phyloP scores from a whole-genome alignment of 2,113 vertebrate species.

The Cephalophus harveyi region DNA sequence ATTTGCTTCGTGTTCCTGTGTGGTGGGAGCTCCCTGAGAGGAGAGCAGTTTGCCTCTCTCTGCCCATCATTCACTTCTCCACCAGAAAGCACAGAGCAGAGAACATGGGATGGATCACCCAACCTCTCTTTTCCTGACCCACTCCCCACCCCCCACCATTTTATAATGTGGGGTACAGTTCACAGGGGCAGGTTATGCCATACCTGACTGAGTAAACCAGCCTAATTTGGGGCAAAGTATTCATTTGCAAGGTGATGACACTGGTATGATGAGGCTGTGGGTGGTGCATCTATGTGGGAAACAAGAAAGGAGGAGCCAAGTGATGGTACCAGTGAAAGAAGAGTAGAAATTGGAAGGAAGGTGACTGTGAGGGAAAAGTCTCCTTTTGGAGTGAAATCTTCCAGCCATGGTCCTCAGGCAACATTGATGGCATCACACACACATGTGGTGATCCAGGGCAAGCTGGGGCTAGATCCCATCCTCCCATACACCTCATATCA shows the following conservation, averaged over 20 bases:
- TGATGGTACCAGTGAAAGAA: neutral
- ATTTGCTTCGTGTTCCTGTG: neutral
- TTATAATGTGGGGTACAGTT: neutral
- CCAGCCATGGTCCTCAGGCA: neutral
- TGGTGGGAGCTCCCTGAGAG: neutral
- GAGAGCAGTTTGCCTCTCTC: too few relatives aligned
- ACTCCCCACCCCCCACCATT: too few relatives aligned
- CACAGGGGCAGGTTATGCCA: neutral
- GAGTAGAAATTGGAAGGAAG: neutral
- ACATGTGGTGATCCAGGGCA: neutral
- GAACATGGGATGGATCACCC: fast-evolving
- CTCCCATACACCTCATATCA: neutral
- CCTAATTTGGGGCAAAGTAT: neutral
- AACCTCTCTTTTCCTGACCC: neutral
- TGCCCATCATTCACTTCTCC: neutral
- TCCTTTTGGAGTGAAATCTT: neutral
- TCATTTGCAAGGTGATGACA: neutral
- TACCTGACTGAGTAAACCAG: neutral
- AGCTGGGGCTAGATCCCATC: neutral
- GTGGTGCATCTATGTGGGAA: neutral
- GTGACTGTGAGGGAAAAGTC: neutral
- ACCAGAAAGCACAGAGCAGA: neutral
- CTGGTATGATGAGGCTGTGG: neutral
- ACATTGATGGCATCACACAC: neutral
- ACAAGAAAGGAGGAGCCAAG: neutral